Base-by-base conservation (phyloP, 2,113 vertebrate species). In the Chloebia gouldiae region DNA sequence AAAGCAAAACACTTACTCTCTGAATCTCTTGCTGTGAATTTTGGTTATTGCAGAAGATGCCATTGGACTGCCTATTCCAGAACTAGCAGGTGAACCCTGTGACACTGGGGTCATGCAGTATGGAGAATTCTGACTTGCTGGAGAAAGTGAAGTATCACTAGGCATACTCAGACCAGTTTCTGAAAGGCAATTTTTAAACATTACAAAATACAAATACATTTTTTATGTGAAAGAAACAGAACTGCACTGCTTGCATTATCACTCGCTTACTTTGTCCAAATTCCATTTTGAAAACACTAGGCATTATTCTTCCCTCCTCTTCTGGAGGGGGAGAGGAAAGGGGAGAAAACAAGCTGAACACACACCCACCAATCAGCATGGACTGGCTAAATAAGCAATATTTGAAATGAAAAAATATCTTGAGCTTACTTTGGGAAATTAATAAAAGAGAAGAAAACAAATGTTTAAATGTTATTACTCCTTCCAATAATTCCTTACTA, bases 51-150 rank as follows among this genome's bases (percentile, higher is more conserved):
- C 98, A 16, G 99, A 99, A 20, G 99, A 98, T 35, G 99, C 99
- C 99, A 99, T 99, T 27, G 99, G 99, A 93, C 99, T 99, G 49
- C 99, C 99, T 59, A 99, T 99, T 63, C 99, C 99, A 11, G 99
- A 99, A 96, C 99, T 99, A 61, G 98, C 99, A 22, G 99, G 99
- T 49, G 99, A 99, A 13, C 99, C 99, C 96, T 99, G 99, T 7
- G 99, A 99, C 65, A 99, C 99, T 0, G 99, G 99, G 4, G 99
- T 99, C 98, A 99, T 99, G 97, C 99, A 99, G 83, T 99, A 99
- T 0, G 99, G 99, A 88, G 99, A 99, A 92, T 99, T 99, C 97
- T 99, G 99, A 98, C 99, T 99, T 96, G 99, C 99, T 73, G 99
- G 99, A 17, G 99, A 99, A 45, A 99, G 98, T 1, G 99, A 99